A percentile compares a stretch with the other conserved stretches of the same genome.
These are phyloP conservation scores for Apus apus DNA, from an alignment of 2,113 vertebrate species.

Conservation along the genomic window DNA sequence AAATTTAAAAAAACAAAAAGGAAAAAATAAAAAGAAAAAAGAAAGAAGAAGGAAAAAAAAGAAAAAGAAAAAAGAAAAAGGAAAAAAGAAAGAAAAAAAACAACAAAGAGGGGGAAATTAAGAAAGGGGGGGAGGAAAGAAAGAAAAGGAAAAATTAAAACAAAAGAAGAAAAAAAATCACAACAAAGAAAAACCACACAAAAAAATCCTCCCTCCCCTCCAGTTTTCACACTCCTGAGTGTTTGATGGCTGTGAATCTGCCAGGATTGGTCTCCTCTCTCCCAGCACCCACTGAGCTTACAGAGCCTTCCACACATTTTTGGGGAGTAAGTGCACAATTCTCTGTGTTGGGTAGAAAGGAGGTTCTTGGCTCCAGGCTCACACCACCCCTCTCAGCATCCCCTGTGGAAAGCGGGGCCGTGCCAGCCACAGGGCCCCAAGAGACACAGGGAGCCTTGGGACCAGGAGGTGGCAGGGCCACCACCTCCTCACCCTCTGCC, in stretches of 20 bases:
- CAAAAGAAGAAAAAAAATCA: too few relatives aligned
- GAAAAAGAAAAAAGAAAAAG: too few relatives aligned
- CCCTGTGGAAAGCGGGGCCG: neutral
- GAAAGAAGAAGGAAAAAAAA: neutral
- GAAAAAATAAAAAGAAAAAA: accelerated
- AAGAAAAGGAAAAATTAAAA: too few relatives aligned
- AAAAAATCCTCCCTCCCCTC: neutral
- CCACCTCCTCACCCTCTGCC: accelerated
- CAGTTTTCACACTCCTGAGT: neutral
- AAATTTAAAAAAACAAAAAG: neutral
- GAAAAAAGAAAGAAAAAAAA: too few relatives aligned
- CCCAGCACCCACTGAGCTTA: neutral
- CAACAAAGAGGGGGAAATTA: too few relatives aligned
- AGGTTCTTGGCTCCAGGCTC: accelerated
- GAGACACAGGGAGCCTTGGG: accelerated
- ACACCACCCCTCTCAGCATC: accelerated
- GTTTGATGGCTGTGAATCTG: neutral
- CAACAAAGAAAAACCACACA: accelerated
- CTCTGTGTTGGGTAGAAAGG: neutral
- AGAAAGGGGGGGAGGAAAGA: too few relatives aligned
- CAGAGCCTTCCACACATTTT: accelerated
- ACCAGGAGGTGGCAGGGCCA: accelerated
- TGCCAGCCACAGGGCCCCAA: accelerated
- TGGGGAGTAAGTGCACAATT: neutral
- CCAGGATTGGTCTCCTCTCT: neutral